A percentile compares a stretch with the other conserved stretches of the same genome.
Evolutionary conservation across 2,113 vertebrate species (phyloP).

Genomic region (Trematocara stigmaticum): DNA sequence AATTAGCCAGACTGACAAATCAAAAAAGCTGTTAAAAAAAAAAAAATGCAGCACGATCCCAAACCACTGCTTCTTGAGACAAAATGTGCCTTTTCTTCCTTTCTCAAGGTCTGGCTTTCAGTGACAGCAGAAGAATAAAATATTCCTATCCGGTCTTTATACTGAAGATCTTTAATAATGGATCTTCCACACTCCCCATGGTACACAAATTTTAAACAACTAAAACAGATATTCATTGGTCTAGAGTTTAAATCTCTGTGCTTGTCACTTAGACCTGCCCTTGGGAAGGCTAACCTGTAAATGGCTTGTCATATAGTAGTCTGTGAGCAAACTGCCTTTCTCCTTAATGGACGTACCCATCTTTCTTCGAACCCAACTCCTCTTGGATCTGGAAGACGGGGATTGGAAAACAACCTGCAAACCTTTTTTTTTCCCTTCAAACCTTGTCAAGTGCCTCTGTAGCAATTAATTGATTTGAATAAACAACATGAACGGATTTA

Average conservation of each 20-base stretch:
- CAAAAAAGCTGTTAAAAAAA: background rate
- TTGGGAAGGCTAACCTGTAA: constrained; percentile 13
- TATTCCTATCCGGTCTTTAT: background rate
- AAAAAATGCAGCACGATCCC: background rate
- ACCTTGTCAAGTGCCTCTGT: constrained; percentile 76
- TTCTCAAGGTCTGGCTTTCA: constrained; percentile 41
- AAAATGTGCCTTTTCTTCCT: constrained; percentile 11
- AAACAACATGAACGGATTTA: constrained; percentile 49
- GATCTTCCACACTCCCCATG: background rate
- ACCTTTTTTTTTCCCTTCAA: constrained; percentile 17
- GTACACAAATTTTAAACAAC: background rate
- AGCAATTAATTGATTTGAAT: constrained; percentile 67
- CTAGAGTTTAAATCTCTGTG: background rate
- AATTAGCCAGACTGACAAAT: background rate
- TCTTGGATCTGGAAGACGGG: background rate
- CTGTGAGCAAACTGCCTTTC: constrained; percentile 2
- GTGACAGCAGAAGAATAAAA: constrained; percentile 20
- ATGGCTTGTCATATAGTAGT: background rate
- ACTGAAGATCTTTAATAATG: background rate
- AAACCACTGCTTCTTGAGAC: constrained; percentile 2
- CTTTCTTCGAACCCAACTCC: constrained; percentile 12
- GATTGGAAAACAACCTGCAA: constrained; percentile 24
- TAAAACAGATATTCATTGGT: background rate
- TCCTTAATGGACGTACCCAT: background rate
- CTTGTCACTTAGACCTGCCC: constrained; percentile 44